Evolutionary conservation across 2,888 invertebrate genomes (phyloP).

Genomic region (Sabatieria punctata): DNA sequence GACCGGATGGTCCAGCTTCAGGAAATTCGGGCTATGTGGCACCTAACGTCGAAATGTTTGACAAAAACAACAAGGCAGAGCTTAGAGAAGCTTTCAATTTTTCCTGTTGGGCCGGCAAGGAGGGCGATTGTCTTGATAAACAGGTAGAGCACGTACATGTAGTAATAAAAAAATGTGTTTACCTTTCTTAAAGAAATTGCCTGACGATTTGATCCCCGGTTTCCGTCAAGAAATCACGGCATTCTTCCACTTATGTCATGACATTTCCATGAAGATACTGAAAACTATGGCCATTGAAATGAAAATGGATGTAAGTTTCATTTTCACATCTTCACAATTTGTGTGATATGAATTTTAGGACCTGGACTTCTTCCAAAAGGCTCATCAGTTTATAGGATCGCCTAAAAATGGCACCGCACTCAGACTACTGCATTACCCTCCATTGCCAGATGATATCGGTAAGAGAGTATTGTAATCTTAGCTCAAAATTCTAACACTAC

Average conservation of each 20-base stretch:
- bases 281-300: background rate
- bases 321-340: background rate
- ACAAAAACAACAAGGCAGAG: slow-evolving; percentile 1
- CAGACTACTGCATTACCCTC: slow-evolving; percentile 9
- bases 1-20: background rate
- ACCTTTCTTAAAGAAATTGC: too few relatives aligned
- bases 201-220: background rate
- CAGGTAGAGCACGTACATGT: too few relatives aligned
- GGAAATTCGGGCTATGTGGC: slow-evolving; percentile 10
- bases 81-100: slow-evolving; percentile 11
- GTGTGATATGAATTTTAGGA: slow-evolving; percentile 5
- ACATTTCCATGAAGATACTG: background rate
- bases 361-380: slow-evolving; percentile 1
- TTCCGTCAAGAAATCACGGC: background rate
- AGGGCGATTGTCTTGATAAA: too few relatives aligned
- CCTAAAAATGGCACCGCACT: slow-evolving; percentile 5
- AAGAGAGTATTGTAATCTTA: background rate
- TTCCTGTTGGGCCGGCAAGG: background rate
- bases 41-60: slow-evolving; percentile 4
- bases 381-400: background rate
- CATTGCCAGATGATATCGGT: slow-evolving; percentile 4
- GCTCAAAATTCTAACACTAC: too few relatives aligned
- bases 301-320: background rate
- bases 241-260: background rate
- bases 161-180: too few relatives aligned